Evolutionary conservation across 2,113 vertebrate species (phyloP).

Genomic region (Strix aluco): DNA sequence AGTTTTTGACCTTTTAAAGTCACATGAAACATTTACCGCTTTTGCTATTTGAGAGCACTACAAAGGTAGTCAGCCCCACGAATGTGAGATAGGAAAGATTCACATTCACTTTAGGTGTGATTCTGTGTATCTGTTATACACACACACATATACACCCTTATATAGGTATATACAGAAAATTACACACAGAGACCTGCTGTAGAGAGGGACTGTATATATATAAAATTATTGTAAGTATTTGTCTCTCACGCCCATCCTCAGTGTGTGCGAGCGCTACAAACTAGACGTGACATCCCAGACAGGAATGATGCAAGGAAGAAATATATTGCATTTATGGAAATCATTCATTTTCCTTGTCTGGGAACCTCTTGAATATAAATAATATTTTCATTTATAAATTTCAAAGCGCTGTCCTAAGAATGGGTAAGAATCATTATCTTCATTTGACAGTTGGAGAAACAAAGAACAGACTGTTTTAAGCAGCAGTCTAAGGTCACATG

Average conservation of each 20-base stretch:
- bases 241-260: not conserved
- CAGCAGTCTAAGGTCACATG: slow-evolving; percentile 43
- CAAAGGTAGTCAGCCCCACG: not conserved
- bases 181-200: not conserved
- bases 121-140: not conserved
- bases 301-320: slow-evolving; percentile 18
- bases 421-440: slow-evolving; percentile 61
- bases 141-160: not conserved
- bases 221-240: not conserved
- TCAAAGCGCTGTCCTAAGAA: slow-evolving; percentile 48
- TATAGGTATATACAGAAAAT: not conserved
- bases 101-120: not conserved
- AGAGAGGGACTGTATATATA: not conserved
- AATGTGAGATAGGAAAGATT: not conserved
- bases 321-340: slow-evolving; percentile 56
- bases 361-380: slow-evolving; percentile 51
- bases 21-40: not conserved
- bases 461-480: slow-evolving; percentile 56
- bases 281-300: not conserved
- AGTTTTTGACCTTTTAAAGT: not conserved
- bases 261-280: not conserved
- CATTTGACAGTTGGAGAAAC: slow-evolving; percentile 58
- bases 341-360: slow-evolving; percentile 42
- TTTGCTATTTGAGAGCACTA: not conserved
- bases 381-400: slow-evolving; percentile 61